Percentiles rank a stretch among this genome's conserved stretches.
Conservation (phyloP, 2,113 vertebrate species). For the Ctenomys sociabilis region DNA sequence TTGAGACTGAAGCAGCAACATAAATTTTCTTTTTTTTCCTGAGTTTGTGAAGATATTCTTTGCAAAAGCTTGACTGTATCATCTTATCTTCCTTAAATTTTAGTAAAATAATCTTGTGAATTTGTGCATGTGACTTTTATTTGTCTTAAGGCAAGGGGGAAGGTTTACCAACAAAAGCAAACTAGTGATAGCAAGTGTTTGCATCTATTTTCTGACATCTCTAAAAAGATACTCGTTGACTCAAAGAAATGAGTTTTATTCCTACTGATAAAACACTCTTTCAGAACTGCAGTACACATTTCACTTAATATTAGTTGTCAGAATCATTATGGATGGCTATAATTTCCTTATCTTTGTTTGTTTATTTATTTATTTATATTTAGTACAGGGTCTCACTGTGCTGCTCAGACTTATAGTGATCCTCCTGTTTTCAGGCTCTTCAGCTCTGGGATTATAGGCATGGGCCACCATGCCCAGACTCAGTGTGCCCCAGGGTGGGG, state of each 20-base stretch:
- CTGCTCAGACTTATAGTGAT: no score
- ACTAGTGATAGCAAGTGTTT: neutral
- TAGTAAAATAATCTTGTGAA: constrained; percentile 75
- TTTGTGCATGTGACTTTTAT: constrained; percentile 55
- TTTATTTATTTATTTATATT: no score
- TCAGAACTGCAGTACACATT: neutral
- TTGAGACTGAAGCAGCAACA: constrained; percentile 42
- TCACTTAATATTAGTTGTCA: neutral
- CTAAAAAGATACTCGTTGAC: neutral
- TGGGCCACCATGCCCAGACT: no score
- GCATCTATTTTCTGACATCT: constrained; percentile 2
- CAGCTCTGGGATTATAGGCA: no score
- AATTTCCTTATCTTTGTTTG: neutral
- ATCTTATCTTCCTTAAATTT: constrained; percentile 38
- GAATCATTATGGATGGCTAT: neutral
- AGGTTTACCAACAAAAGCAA: constrained; percentile 38
- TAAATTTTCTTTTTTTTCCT: constrained; percentile 57
- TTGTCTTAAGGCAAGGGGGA: constrained; percentile 17
- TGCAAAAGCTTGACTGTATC: constrained; percentile 44
- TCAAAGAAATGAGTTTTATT: constrained; percentile 12
- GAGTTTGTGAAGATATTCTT: constrained; percentile 57
- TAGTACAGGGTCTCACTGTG: no score
- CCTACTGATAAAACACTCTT: constrained; percentile 8
- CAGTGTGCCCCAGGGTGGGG: no score
- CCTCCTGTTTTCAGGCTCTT: no score